Conservation (phyloP, 2,888 invertebrate genomes). For the Eledona agricola region DNA sequence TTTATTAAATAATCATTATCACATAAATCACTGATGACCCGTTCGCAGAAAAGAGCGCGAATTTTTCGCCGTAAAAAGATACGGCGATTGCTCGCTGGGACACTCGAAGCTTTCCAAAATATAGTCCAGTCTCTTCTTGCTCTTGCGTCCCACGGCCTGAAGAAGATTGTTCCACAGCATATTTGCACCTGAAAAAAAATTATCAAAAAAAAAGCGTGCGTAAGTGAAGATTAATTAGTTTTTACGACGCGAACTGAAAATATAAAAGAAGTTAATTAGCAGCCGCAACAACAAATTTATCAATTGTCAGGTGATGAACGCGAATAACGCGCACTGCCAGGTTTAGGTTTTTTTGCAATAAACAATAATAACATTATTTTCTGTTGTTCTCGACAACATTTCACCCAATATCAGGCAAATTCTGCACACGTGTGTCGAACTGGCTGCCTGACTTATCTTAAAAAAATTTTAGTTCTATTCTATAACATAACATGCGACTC, state of each 20-base stretch:
- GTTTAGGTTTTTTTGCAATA: too few species aligned
- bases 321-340: too few species aligned
- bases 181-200: slow-evolving; percentile 69
- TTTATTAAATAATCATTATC: slow-evolving; percentile 19
- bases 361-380: too few species aligned
- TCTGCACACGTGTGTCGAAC: too few species aligned
- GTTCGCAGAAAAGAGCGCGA: slow-evolving; percentile 60
- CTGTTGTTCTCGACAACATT: too few species aligned
- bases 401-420: too few species aligned
- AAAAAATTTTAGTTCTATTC: too few species aligned
- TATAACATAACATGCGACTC: too few species aligned
- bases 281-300: too few species aligned
- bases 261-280: not conserved
- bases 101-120: slow-evolving; percentile 71
- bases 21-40: slow-evolving; percentile 59
- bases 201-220: slow-evolving; percentile 6
- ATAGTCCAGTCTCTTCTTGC: slow-evolving; percentile 65
- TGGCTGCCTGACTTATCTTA: too few species aligned
- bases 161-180: slow-evolving; percentile 78
- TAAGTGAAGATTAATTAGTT: not conserved
- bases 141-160: slow-evolving; percentile 75
- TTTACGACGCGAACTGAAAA: not conserved
- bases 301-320: too few species aligned
- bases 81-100: slow-evolving; percentile 68
- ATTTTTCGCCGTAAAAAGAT: slow-evolving; percentile 72